Conservation (phyloP, 1,140 invertebrate genomes). For the Zeugodacus cucurbitae region DNA sequence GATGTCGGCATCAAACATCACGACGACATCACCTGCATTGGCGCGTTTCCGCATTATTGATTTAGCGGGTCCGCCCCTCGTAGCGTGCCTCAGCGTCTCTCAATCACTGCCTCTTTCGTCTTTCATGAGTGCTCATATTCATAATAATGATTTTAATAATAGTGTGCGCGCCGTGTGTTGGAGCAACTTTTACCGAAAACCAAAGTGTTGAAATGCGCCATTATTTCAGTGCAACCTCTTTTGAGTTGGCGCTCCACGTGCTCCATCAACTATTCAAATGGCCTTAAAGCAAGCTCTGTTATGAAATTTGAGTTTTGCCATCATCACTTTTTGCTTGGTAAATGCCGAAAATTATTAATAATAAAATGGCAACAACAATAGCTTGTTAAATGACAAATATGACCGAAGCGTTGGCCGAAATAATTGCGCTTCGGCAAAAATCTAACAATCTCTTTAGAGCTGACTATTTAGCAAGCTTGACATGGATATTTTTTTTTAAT, state of each 20-base stretch:
- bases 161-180: background rate
- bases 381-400: background rate
- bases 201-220: background rate
- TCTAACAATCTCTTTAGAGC: background rate
- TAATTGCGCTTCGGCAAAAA: background rate
- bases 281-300: background rate
- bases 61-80: background rate
- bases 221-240: background rate
- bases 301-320: conserved; percentile 16
- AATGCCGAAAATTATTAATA: background rate
- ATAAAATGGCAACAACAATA: background rate
- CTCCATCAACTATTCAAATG: background rate
- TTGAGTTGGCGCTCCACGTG: background rate
- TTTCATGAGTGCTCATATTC: background rate
- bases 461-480: background rate
- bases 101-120: background rate
- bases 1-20: background rate
- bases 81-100: background rate
- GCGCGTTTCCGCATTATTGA: conserved; percentile 8
- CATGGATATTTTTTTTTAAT: background rate
- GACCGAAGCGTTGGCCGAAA: background rate
- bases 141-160: background rate
- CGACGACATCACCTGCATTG: background rate
- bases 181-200: conserved; percentile 19
- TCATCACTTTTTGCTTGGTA: background rate